Evolutionary conservation across 2,797 vertebrate genomes (phyloP), one percentile per base, ranked within the genome.

Genomic region (Coendou prehensilis): DNA sequence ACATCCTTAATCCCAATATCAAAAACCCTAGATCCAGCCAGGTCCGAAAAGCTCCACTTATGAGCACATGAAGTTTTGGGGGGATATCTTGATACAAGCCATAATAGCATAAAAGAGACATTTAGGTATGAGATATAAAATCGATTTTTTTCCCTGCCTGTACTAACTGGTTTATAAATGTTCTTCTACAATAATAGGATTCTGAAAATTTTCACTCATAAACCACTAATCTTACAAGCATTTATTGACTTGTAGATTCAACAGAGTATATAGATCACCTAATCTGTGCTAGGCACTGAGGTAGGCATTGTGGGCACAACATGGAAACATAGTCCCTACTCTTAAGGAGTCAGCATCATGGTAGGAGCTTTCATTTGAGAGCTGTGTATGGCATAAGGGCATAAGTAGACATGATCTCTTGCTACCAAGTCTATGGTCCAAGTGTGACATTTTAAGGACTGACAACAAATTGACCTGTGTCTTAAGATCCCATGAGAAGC

Each of bases 391-490:
- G 4, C 47, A 20, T 81, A 76, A 80, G 10, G 22, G 3, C 47
- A 9, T 81, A 69, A 80, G 22, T 57, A 26, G 13, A 79, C 33
- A 75, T 84, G 14, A 59, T 85, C 50, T 67, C 37, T 87, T 95
- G 30, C 9, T 26, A 88, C 59, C 33, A 88, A 28, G 2, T 88
- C 26, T 94, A 90, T 26, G 5, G 50, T n/a, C 56, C 18, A 80
- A 73, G 10, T 88, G 30, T 92, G 59, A 84, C 22, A 64, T 87
- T 47, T 85, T 95, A 81, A 90, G 22, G 30, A 91, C 28, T 57
- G 28, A 75, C 37, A 96, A 33, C 22, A 87, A 75, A 87, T 92
- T 88, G 45, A 37, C 3, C 3, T 78, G 67, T 37, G 45, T 61
- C 17, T 30, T 82, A 92, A 50, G 26, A 2, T 85, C 64, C 50